Evolutionary conservation across 2,888 invertebrate species (phyloP), one percentile per base, ranked within the genome.

Genomic region (Girardia tigrina): DNA sequence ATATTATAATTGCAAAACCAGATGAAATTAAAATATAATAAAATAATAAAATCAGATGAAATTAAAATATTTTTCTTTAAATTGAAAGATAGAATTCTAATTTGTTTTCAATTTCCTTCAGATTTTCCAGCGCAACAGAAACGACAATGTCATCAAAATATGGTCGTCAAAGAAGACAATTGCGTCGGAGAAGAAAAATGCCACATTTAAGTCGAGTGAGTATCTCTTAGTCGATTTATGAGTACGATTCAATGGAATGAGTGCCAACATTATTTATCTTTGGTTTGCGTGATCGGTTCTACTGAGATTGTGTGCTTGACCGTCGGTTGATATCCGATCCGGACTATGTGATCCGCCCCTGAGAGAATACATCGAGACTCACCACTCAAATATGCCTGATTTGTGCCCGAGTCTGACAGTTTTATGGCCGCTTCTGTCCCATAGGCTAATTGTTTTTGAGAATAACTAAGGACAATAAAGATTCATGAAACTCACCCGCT

Each of bases 101-200:
- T n/a, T n/a, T n/a, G n/a, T n/a, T n/a, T n/a, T n/a, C n/a, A n/a
- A 71, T 71, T 71, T 6, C 2, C 27, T 28, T 6, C 6, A 71
- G 71, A 28, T 71, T 71, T 20, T 71, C 71, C 71, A 71, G 28
- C n/a, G 71, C 71, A n/a, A 71, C 71, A 6, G 71, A 28, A 28
- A 71, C 71, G 4, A 71, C 71, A 71, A 71, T 71, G 71, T 71
- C 71, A 27, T 71, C 71, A 6, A 71, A 71, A 28, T 71, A 71
- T 23, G 71, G 71, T n/a, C 14, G 23, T 4, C 71, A 71, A 27
- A 71, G 71, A n/a, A 71, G 29, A 71, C 71, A 71, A 71, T n/a
- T 28, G 23, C 71, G 71, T 20, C 27, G 71, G 16, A 27, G 71
- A 28, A 27, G 71, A 28, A 27, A 28, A 71, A 71, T 71, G 71